These are phyloP conservation scores for Drosophila dunni DNA, from an alignment of 1,140 invertebrate genomes.

Conservation along the genomic window DNA sequence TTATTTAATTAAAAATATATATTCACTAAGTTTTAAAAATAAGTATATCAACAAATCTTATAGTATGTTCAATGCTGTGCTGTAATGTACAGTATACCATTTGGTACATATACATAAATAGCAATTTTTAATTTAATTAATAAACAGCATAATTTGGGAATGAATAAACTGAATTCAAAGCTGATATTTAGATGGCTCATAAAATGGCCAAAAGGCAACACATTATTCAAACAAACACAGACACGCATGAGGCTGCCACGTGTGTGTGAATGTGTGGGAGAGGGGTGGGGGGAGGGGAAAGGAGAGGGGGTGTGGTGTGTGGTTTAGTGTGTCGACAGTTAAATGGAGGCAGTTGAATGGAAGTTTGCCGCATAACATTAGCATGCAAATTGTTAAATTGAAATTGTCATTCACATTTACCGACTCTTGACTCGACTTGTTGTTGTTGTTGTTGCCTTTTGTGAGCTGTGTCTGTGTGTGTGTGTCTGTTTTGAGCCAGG, in stretches of 20 bases:
- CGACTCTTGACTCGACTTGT: slow-evolving; percentile 63
- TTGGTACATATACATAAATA: no score
- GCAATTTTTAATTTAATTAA: no score
- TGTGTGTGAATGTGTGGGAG: slow-evolving; percentile 12
- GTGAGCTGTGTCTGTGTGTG: neutral
- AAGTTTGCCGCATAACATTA: slow-evolving; percentile 66
- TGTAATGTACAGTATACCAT: no score
- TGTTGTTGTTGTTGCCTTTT: slow-evolving; percentile 2
- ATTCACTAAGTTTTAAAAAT: no score
- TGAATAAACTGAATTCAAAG: neutral
- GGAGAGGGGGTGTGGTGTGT: slow-evolving; percentile 12
- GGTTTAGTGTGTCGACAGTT: slow-evolving; percentile 34
- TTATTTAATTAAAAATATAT: no score
- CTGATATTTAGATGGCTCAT: slow-evolving; percentile 6
- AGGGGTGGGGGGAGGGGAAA: neutral
- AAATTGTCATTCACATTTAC: slow-evolving; percentile 80
- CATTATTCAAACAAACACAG: slow-evolving; percentile 66
- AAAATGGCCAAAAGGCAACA: slow-evolving; percentile 41
- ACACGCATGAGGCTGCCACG: slow-evolving; percentile 17
- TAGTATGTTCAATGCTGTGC: no score
- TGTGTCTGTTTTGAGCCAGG: slow-evolving; percentile 25
- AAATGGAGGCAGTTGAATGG: slow-evolving; percentile 58
- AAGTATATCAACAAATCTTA: no score
- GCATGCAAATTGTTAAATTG: slow-evolving; percentile 81
- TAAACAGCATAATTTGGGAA: no score